These are phyloP conservation scores for Mus pahari DNA, from an alignment of 2,113 vertebrate species.

Conservation along the genomic window DNA sequence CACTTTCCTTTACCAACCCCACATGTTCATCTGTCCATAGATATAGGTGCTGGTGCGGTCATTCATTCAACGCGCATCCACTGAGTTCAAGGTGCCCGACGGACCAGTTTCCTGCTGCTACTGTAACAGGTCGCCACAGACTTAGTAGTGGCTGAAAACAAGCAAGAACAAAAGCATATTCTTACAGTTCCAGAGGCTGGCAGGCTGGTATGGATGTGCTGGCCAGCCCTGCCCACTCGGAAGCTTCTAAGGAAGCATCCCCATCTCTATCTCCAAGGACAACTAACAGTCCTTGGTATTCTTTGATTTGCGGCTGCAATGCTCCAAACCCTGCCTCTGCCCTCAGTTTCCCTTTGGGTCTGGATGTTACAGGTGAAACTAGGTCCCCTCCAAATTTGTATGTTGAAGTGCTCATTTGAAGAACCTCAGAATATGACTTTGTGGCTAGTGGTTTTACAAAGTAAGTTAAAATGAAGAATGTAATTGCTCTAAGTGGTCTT, in stretches of 20 bases:
- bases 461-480: background rate
- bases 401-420: background rate
- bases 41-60: no score
- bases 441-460: background rate
- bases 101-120: no score
- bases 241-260: no score
- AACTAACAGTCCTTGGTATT: background rate
- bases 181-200: no score
- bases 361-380: background rate
- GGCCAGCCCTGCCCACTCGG: background rate
- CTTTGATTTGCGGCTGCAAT: background rate
- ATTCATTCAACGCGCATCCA: no score
- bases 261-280: background rate
- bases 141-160: background rate
- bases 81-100: background rate
- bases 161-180: background rate
- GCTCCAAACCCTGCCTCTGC: background rate
- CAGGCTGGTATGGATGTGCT: background rate
- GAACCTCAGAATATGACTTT: background rate
- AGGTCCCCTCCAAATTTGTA: background rate
- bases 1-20: background rate
- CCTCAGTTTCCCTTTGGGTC: background rate
- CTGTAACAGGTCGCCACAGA: background rate
- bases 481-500: background rate
- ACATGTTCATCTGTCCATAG: background rate